A percentile compares a stretch with the other conserved stretches of the same genome.
phyloP scores from a whole-genome alignment of 1,140 invertebrate genomes.

The Philotrypesis tridentata region DNA sequence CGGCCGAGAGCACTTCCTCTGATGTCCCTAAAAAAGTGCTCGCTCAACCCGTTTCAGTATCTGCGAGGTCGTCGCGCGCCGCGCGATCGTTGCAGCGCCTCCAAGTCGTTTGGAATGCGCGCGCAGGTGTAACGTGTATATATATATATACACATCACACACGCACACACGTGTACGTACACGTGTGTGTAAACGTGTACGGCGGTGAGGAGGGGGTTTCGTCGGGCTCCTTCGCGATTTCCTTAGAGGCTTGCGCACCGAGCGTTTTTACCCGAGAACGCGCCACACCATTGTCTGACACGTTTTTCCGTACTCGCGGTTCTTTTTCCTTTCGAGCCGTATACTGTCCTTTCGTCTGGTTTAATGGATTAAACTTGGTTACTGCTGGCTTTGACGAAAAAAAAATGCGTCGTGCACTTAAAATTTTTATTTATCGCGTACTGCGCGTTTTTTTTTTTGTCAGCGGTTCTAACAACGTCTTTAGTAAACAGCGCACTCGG shows the following conservation, averaged over 20 bases:
- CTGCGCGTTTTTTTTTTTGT: not conserved
- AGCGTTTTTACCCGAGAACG: too few relatives aligned
- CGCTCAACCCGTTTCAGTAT: slow-evolving; percentile 13
- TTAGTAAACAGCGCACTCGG: not conserved
- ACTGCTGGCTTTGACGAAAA: too few relatives aligned
- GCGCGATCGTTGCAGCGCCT: not conserved
- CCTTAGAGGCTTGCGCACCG: too few relatives aligned
- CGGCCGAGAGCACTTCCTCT: slow-evolving; percentile 1
- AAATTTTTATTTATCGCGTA: too few relatives aligned
- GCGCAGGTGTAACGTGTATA: not conserved
- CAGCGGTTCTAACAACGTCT: not conserved
- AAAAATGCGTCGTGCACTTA: too few relatives aligned
- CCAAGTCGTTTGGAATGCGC: not conserved
- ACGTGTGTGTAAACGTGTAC: not conserved
- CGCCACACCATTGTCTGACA: too few relatives aligned
- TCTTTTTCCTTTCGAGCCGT: too few relatives aligned
- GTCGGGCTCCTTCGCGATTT: not conserved
- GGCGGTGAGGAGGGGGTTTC: too few relatives aligned
- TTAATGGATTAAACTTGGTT: too few relatives aligned
- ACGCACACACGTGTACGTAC: not conserved
- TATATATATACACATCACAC: too few relatives aligned
- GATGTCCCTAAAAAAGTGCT: slow-evolving; percentile 10
- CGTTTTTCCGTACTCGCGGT: too few relatives aligned
- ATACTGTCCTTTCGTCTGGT: too few relatives aligned
- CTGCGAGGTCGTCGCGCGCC: not conserved